A percentile compares a stretch with the other conserved stretches of the same genome.
Evolutionary conservation across 2,888 invertebrate species (phyloP).

Genomic region (Polydrusus tereticollis): DNA sequence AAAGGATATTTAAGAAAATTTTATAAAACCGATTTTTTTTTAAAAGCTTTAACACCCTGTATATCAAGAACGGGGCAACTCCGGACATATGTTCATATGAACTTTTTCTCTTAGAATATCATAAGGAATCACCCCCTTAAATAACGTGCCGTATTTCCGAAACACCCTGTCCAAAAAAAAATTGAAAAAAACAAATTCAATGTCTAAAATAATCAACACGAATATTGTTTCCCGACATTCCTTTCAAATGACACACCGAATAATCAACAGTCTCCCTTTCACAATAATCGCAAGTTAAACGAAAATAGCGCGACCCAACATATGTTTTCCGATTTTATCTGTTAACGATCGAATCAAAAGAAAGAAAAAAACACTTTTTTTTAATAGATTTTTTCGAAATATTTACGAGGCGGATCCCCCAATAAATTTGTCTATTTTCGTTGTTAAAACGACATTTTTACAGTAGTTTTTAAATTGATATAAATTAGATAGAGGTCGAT

Average conservation of each 20-base stretch:
- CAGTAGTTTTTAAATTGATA: conserved; percentile 43
- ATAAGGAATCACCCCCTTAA: too few relatives aligned
- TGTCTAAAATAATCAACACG: too few relatives aligned
- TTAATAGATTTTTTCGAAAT: conserved; percentile 42
- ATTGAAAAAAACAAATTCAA: too few relatives aligned
- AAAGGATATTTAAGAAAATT: too few relatives aligned
- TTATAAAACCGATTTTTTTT: neutral
- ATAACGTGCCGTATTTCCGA: too few relatives aligned
- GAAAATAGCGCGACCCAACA: conserved; percentile 33
- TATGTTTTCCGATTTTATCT: conserved; percentile 40
- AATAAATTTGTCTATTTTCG: conserved; percentile 49
- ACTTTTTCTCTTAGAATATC: too few relatives aligned
- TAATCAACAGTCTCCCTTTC: conserved; percentile 5
- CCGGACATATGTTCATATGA: too few relatives aligned
- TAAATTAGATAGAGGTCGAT: conserved; percentile 36
- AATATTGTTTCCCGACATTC: neutral
- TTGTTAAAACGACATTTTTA: conserved; percentile 38
- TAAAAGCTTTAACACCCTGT: too few relatives aligned
- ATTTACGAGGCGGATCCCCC: conserved; percentile 42
- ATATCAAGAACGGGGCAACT: too few relatives aligned
- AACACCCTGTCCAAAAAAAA: too few relatives aligned
- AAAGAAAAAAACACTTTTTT: conserved; percentile 18
- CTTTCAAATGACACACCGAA: neutral
- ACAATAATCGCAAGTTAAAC: conserved; percentile 4
- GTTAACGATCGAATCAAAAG: conserved; percentile 37